Percentiles rank a stretch among this genome's conserved stretches.
Conservation (phyloP, 2,888 invertebrate genomes). For the Oscheius sp. region DNA sequence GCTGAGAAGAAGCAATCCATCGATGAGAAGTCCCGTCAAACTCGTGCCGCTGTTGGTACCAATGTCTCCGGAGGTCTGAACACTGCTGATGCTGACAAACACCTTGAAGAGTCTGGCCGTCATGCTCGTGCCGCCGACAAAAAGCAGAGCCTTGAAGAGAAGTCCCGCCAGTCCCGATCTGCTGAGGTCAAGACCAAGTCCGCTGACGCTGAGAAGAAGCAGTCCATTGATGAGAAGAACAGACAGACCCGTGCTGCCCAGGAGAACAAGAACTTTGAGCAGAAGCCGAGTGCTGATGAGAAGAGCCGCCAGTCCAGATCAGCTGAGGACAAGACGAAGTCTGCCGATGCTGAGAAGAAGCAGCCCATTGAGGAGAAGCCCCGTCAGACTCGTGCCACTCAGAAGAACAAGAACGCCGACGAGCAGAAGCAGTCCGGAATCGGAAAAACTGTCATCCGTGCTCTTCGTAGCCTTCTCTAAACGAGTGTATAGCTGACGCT, state of each 20-base stretch:
- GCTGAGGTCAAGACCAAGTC: background rate
- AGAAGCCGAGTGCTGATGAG: background rate
- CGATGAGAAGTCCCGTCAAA: too few species aligned
- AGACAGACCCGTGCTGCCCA: background rate
- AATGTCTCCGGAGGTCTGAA: too few species aligned
- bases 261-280: background rate
- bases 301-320: background rate
- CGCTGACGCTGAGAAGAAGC: slow-evolving; percentile 4
- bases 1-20: too few species aligned
- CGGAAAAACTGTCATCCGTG: background rate
- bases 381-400: background rate
- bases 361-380: background rate
- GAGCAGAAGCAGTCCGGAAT: background rate
- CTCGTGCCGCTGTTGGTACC: too few species aligned
- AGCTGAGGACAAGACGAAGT: background rate
- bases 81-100: background rate
- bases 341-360: background rate
- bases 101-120: background rate
- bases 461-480: too few species aligned
- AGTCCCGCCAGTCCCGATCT: background rate
- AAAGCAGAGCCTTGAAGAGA: slow-evolving; percentile 3
- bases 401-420: background rate
- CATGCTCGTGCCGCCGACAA: background rate
- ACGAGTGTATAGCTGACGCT: too few species aligned
- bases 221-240: background rate